Conservation (phyloP, 64 coral and sea anemone species). For the Acropora tenuis region DNA sequence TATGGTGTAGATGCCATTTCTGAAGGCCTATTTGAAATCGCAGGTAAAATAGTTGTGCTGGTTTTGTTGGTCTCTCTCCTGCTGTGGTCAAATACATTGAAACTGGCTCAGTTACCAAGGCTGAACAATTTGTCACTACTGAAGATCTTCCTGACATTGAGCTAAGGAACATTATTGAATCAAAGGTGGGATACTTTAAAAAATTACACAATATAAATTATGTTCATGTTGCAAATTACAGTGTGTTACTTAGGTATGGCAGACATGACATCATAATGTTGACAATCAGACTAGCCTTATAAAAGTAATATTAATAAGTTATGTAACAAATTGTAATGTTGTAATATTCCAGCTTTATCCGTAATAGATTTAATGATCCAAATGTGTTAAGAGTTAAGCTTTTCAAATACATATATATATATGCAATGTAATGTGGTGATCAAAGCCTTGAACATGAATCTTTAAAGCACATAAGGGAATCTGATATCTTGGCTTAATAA, state of each 20-base stretch:
- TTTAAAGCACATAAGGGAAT: neutral
- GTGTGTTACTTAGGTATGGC: too few relatives aligned
- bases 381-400: too few relatives aligned
- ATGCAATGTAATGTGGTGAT: too few relatives aligned
- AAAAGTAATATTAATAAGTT: too few relatives aligned
- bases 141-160: constrained; percentile 65
- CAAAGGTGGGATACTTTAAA: constrained; percentile 29
- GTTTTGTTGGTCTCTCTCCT: constrained; percentile 62
- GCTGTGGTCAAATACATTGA: constrained; percentile 41
- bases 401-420: too few relatives aligned
- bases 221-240: neutral
- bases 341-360: too few relatives aligned
- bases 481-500: neutral
- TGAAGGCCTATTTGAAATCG: neutral
- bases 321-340: too few relatives aligned
- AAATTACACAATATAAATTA: neutral
- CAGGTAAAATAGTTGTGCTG: constrained; percentile 32
- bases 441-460: too few relatives aligned
- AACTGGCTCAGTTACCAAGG: constrained; percentile 68
- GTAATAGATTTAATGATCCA: too few relatives aligned
- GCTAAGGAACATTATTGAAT: constrained; percentile 46
- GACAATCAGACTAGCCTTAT: too few relatives aligned
- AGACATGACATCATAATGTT: too few relatives aligned
- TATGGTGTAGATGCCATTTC: constrained; percentile 34
- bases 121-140: constrained; percentile 40